phyloP scores from a whole-genome alignment of 1,140 invertebrate species.

The Nephotettix cincticeps region DNA sequence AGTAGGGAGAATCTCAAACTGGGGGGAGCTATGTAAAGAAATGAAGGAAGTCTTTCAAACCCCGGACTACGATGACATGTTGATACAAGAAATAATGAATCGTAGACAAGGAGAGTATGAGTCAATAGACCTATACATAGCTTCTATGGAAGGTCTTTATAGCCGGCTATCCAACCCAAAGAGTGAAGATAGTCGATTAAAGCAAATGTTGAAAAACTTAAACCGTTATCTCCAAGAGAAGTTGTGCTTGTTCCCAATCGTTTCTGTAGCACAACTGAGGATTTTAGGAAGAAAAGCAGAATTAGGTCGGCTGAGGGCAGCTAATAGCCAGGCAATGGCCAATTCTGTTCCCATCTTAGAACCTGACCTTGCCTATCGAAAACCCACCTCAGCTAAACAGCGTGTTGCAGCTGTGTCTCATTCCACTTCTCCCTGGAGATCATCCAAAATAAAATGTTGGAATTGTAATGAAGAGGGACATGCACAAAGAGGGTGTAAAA shows the following conservation, averaged over 20 bases:
- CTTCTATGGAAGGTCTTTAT: neutral
- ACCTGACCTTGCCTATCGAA: slow-evolving; percentile 6
- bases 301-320: neutral
- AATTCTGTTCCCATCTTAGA: neutral
- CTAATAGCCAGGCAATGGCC: neutral
- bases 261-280: too few relatives aligned
- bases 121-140: neutral
- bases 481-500: neutral
- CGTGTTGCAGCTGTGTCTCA: neutral
- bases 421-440: neutral
- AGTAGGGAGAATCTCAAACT: neutral
- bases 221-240: neutral
- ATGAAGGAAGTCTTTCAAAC: slow-evolving; percentile 14
- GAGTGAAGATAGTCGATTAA: too few relatives aligned
- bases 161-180: too few relatives aligned
- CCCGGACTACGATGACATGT: neutral
- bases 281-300: neutral
- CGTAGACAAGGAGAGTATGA: too few relatives aligned
- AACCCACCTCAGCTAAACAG: neutral
- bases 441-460: neutral
- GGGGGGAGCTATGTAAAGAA: neutral
- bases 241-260: too few relatives aligned
- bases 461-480: neutral
- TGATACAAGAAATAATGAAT: too few relatives aligned
- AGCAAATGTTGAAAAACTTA: neutral